A percentile compares a stretch with the other conserved stretches of the same genome.
Conservation (phyloP, 2,888 invertebrate genomes). For the Caenorhabditis becei region DNA sequence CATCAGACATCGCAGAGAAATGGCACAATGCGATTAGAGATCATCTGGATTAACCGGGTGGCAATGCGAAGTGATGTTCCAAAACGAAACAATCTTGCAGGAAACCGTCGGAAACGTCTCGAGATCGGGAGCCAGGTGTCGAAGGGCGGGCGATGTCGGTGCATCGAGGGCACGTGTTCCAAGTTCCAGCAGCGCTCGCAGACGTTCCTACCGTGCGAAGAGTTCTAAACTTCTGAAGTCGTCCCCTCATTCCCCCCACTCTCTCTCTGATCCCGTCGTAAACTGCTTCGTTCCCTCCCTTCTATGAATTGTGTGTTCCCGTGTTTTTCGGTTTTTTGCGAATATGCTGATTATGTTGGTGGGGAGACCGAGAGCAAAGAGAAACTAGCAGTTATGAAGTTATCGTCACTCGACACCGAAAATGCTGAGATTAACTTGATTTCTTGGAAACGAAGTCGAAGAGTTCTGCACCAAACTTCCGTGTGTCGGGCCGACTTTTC, state of each 20-base stretch:
- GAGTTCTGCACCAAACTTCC: neutral
- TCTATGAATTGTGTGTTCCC: conserved; percentile 47
- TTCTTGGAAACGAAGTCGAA: neutral
- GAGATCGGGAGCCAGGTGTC: conserved; percentile 41
- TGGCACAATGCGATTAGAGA: neutral
- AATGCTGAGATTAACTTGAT: neutral
- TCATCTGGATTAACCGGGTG: too few relatives aligned
- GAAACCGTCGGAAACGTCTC: conserved; percentile 49
- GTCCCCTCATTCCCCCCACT: neutral
- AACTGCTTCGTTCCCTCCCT: conserved; percentile 10
- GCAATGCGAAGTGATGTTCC: too few relatives aligned
- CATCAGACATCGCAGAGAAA: neutral
- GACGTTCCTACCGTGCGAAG: conserved; percentile 64
- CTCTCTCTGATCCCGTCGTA: conserved; percentile 22
- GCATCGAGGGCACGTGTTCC: conserved; percentile 61
- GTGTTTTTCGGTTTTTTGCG: conserved; percentile 35
- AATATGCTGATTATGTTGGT: neutral
- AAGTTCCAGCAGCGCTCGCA: conserved; percentile 60
- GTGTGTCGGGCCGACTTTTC: neutral
- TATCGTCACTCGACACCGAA: neutral
- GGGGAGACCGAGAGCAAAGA: neutral
- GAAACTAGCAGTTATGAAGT: neutral
- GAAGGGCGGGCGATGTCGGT: conserved; percentile 61
- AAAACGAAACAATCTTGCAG: conserved; percentile 6
- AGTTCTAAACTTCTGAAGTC: conserved; percentile 63